Conservation (phyloP, 2,797 vertebrate genomes). For the Macroramphosus scolopax region DNA sequence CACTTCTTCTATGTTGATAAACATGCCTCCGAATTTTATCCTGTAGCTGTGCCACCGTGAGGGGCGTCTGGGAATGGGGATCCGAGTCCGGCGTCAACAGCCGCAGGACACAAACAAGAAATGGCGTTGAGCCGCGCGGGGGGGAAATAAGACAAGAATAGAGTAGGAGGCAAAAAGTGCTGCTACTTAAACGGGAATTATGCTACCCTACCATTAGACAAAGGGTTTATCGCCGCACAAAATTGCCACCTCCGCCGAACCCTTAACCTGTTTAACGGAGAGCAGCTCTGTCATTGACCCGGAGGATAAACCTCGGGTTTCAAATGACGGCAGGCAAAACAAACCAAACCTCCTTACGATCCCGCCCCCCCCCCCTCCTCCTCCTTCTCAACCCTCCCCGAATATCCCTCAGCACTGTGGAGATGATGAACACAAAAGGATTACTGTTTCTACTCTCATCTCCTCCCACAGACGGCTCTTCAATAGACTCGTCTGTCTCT, state of each 20-base stretch:
- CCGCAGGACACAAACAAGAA: conserved; percentile 57
- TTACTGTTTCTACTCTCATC: conserved; percentile 69
- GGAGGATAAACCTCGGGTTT: conserved; percentile 77
- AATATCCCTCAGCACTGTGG: conserved; percentile 60
- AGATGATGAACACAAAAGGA: conserved; percentile 77
- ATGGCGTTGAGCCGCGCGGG: conserved; percentile 17
- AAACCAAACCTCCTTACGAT: conserved; percentile 7
- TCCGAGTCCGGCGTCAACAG: no score
- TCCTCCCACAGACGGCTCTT: conserved; percentile 69
- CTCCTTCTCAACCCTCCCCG: no score
- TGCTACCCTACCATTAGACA: conserved; percentile 79
- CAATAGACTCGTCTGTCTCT: conserved; percentile 63
- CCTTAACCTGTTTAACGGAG: conserved; percentile 65
- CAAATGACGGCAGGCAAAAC: conserved; percentile 66
- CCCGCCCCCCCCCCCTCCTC: no score
- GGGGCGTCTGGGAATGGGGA: conserved; percentile 32
- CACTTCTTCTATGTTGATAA: conserved; percentile 72
- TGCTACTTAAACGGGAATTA: conserved; percentile 65
- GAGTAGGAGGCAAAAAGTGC: conserved; percentile 23
- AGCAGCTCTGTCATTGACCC: conserved; percentile 73
- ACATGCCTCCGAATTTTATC: conserved; percentile 66
- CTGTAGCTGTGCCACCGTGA: conserved; percentile 39
- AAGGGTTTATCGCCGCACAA: conserved; percentile 80
- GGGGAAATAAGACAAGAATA: background rate
- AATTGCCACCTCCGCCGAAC: conserved; percentile 78